Evolutionary conservation across 2,113 vertebrate species (phyloP), one percentile per base, ranked within the genome.

Genomic region (Brachirus orientalis): DNA sequence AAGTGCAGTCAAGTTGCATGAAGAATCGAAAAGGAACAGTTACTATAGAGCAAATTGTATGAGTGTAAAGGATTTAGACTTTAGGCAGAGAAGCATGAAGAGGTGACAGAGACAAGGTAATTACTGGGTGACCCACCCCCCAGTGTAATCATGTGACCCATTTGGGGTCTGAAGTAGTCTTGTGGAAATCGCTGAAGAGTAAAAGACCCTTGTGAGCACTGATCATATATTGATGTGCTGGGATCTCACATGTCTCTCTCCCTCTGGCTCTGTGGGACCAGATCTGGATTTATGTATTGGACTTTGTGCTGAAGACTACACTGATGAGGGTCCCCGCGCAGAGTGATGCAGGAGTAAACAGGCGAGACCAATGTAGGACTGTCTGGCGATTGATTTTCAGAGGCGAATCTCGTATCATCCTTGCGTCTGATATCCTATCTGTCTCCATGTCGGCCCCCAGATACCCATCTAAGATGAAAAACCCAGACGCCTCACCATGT

Each of bases 401-500:
- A 84, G 67, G 65, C 77, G 79, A 87, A 88, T 72, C 80, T 89
- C 66, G 77, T 86, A 77, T 89, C 85, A 89, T 89, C 85, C 86
- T 82, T 63, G 83, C 72, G 82, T 89, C 80, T 86, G 87, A 88
- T 85, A 86, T 84, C 86, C 80, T 86, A 89, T 89, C 87, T 85
- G 80, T 87, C 88, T 87, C 77, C 20, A 28, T 59, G 81, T 84
- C 75, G 63, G 73, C 78, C 75, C 80, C 80, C 77, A 79, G 80
- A 89, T 75, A 81, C 79, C 79, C 83, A 84, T 80, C 86, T 72
- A 60, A 89, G 85, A 88, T 88, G 88, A 88, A 85, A 85, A 80
- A 75, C 35, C 70, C 82, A 85, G 86, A 90, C 83, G 75, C 47
- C 35, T 82, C 69, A 71, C 66, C 66, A 53, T 84, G 88, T 88